Base-by-base conservation (phyloP, 2,797 vertebrate genomes). In the Lacerta bilineata region DNA sequence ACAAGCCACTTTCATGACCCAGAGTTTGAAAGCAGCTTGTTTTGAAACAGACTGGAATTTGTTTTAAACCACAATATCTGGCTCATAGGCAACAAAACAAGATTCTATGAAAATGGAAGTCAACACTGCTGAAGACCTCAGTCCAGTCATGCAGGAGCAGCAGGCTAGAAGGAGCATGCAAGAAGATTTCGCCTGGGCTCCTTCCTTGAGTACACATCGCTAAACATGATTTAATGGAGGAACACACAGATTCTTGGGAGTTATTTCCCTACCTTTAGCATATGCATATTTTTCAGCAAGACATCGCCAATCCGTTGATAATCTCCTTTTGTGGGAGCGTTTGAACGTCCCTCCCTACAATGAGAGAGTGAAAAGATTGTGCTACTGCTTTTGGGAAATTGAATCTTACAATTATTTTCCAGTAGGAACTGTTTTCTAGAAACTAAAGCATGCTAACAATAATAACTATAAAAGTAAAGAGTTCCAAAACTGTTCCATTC, bases 291-390 rank as follows among this genome's bases (percentile, higher is more conserved):
- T 95, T 96, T 98, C 92, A 99, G 97, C 98, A 99, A 98, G 91
- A 99, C 96, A 0, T 99, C 99, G 0, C 99, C 99, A 0, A 99
- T 98, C 87, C 97, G 97, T 5, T 98, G 98, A 91, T 96, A 97
- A 94, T 98, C 97, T 8, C 97, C 98, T 87, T 97, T 98, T 50
- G 95, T 84, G 0, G 97, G 98, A 89, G 98, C 97, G 1, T 96
- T 98, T 8, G 96, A 97, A 80, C 97, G 97, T 2, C 98, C 98
- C 95, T 99, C 99, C 99, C 99, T 99, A 95, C n/a, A 87, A 91
- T 82, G n/a, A 79, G 61, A 89, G 33, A 36, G 8, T 74, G 3
- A 88, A n/a, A 88, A 80, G 10, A 43, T 79, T 41, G 11, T 79
- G 55, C 18, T 64, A 25, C n/a, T 15, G 43, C 8, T 79, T 25